Evolutionary conservation across 2,888 invertebrate species (phyloP).

Genomic region (Aleiodes alternator): DNA sequence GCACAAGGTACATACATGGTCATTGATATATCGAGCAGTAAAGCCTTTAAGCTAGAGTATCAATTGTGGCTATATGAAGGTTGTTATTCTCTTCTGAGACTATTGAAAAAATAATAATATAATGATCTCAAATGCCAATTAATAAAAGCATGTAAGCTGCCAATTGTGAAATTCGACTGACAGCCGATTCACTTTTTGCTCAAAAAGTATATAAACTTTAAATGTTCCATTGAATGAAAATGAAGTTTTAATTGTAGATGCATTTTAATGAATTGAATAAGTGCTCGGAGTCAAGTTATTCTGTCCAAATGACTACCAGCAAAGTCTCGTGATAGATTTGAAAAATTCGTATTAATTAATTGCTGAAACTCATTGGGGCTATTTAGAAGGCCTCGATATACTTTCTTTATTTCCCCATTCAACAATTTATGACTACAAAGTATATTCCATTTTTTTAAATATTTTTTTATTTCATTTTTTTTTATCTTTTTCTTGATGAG

Average conservation of each 20-base stretch:
- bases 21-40: slow-evolving; percentile 8
- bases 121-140: slow-evolving; percentile 29
- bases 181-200: slow-evolving; percentile 51
- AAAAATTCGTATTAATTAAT: not conserved
- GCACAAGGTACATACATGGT: not conserved
- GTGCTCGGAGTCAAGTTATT: slow-evolving; percentile 10
- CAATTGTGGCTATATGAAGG: slow-evolving; percentile 40
- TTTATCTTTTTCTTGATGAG: slow-evolving; percentile 27
- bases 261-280: slow-evolving; percentile 22
- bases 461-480: slow-evolving; percentile 20
- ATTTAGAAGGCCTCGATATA: not conserved
- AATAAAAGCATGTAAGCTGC: slow-evolving; percentile 55
- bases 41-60: slow-evolving; percentile 23
- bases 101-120: slow-evolving; percentile 44
- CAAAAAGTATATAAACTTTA: slow-evolving; percentile 42
- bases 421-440: too few species aligned
- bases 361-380: not conserved
- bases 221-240: slow-evolving; percentile 35
- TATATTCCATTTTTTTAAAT: slow-evolving; percentile 17
- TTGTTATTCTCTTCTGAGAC: slow-evolving; percentile 43
- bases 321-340: not conserved
- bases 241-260: slow-evolving; percentile 23
- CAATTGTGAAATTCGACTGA: slow-evolving; percentile 53
- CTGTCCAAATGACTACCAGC: slow-evolving; percentile 11
- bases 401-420: not conserved